Conservation (phyloP, 2,797 vertebrate species). For the Sebastolobus alascanus region DNA sequence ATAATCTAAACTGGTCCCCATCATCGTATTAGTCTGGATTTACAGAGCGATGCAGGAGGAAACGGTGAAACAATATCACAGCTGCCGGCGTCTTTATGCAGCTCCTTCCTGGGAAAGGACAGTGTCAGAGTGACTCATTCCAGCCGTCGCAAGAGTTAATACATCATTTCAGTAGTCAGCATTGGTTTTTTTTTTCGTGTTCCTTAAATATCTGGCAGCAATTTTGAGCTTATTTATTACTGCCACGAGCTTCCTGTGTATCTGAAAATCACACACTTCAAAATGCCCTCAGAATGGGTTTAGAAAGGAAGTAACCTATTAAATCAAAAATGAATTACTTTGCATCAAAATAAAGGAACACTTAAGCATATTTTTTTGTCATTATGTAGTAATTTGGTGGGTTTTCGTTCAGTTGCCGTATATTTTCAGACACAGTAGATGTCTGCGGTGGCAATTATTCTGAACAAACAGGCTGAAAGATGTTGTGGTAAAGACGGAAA, state of each 20-base stretch:
- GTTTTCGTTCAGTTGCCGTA: constrained; percentile 10
- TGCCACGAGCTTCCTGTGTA: constrained; percentile 29
- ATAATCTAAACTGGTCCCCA: constrained; percentile 13
- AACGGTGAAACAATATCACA: constrained; percentile 32
- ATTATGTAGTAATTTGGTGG: constrained; percentile 16
- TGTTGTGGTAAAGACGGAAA: constrained; percentile 38
- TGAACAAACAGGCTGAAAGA: constrained; percentile 27
- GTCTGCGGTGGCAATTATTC: constrained; percentile 23
- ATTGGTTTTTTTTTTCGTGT: constrained; percentile 26
- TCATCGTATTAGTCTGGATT: constrained; percentile 1
- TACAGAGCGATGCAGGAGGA: constrained; percentile 11
- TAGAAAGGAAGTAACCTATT: constrained; percentile 37
- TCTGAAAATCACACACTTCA: constrained; percentile 46
- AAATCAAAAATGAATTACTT: constrained; percentile 32
- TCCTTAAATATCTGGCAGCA: constrained; percentile 48
- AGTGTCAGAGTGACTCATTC: constrained; percentile 17
- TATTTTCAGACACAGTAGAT: constrained; percentile 30
- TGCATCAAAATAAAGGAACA: constrained; percentile 47
- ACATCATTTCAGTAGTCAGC: constrained; percentile 15
- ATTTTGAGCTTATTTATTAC: constrained; percentile 45
- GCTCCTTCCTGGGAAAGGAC: constrained; percentile 21
- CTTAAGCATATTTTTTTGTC: constrained; percentile 11
- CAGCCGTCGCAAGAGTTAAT: constrained; percentile 16
- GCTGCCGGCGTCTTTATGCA: constrained; percentile 23
- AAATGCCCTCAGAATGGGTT: constrained; percentile 25